Conservation (phyloP, 2,797 vertebrate species). For the Darevskia mixta region DNA sequence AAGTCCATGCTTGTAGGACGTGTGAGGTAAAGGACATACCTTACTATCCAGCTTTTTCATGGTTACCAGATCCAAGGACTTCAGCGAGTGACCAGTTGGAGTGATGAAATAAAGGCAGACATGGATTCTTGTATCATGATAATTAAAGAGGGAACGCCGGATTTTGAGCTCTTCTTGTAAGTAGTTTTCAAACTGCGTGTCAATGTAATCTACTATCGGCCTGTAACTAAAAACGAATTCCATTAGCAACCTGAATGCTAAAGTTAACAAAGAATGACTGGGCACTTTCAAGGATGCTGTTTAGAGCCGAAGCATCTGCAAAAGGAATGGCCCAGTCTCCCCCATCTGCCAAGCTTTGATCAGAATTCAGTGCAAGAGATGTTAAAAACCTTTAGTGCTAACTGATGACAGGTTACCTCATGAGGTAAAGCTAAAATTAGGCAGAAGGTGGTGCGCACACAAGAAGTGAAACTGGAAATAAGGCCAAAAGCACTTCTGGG, state of each 20-base stretch:
- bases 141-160: conserved; percentile 95
- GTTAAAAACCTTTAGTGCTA: conserved; percentile 33
- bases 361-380: background rate
- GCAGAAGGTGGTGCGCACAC: background rate
- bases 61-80: conserved; percentile 96
- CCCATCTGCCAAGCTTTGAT: background rate
- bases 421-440: background rate
- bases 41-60: conserved; percentile 99
- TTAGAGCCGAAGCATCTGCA: fast-evolving
- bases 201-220: conserved; percentile 99
- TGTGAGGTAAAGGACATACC: conserved; percentile 72
- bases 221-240: conserved; percentile 91
- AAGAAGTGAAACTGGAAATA: background rate
- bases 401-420: background rate
- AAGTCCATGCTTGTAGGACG: fast-evolving
- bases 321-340: background rate
- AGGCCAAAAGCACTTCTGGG: background rate
- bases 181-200: conserved; percentile 98
- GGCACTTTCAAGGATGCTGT: background rate
- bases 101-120: conserved; percentile 99
- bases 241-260: conserved; percentile 73
- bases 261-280: background rate
- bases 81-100: conserved; percentile 96
- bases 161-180: conserved; percentile 99
- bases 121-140: conserved; percentile 96